Conservation (phyloP, 2,797 vertebrate genomes). For the Podargus strigoides region DNA sequence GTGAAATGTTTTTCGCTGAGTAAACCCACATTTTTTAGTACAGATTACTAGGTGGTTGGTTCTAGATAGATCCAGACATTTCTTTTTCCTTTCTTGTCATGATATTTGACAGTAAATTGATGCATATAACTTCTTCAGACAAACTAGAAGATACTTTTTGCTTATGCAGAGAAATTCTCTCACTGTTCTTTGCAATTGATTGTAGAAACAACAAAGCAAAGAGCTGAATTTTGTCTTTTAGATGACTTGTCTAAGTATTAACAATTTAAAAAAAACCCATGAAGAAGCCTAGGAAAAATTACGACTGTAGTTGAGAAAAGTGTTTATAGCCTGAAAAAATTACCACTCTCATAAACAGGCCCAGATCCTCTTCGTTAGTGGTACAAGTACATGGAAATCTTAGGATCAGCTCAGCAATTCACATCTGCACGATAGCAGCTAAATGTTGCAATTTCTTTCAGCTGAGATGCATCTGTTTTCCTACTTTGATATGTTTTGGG, state of each 20-base stretch:
- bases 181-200: not conserved
- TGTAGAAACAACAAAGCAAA: not conserved
- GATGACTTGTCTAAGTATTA: not conserved
- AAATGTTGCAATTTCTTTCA: not conserved
- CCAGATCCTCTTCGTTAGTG: not conserved
- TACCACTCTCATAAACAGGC: not conserved
- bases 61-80: not conserved
- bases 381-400: not conserved
- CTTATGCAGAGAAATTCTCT: not conserved
- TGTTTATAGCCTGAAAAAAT: not conserved
- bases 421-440: not conserved
- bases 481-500: not conserved
- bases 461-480: not conserved
- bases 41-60: not conserved
- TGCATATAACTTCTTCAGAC: not conserved
- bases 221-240: not conserved
- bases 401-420: not conserved
- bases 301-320: not conserved
- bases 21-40: not conserved
- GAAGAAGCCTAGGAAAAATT: not conserved
- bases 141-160: not conserved
- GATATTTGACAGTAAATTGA: not conserved
- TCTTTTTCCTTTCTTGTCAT: not conserved
- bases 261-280: not conserved
- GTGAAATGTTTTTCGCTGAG: not conserved